Evolutionary conservation across 1,140 invertebrate genomes (phyloP).

Genomic region (Cydia strobilella): DNA sequence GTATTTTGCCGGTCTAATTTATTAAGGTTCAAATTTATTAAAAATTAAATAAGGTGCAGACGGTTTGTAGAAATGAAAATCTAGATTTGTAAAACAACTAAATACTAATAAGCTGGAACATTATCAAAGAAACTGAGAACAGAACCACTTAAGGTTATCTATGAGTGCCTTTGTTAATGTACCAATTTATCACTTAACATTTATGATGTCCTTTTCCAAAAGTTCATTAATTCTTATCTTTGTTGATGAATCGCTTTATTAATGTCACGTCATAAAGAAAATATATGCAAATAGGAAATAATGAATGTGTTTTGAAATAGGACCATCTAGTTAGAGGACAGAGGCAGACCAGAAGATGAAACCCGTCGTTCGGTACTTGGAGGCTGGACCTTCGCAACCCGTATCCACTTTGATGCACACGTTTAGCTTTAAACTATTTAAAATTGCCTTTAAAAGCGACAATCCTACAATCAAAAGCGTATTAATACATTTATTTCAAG

Average conservation of each 20-base stretch:
- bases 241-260: neutral
- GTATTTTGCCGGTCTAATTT: too few species aligned
- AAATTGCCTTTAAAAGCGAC: conserved; percentile 58
- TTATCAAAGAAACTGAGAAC: neutral
- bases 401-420: conserved; percentile 61
- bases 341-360: conserved; percentile 58
- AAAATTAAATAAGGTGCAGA: neutral
- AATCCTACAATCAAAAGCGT: conserved; percentile 49
- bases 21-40: too few species aligned
- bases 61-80: neutral
- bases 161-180: conserved; percentile 41
- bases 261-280: neutral
- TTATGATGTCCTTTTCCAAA: conserved; percentile 33
- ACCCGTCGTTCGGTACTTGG: conserved; percentile 69
- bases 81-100: neutral
- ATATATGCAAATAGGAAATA: neutral
- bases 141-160: neutral
- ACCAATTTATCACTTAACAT: conserved; percentile 40
- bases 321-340: conserved; percentile 34
- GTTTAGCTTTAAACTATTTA: conserved; percentile 60
- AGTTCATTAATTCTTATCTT: neutral
- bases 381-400: conserved; percentile 64
- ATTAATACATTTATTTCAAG: conserved; percentile 45
- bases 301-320: neutral
- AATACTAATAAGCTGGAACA: neutral